Conservation (phyloP, 2,113 vertebrate species). For the Chionodraco myersi region DNA sequence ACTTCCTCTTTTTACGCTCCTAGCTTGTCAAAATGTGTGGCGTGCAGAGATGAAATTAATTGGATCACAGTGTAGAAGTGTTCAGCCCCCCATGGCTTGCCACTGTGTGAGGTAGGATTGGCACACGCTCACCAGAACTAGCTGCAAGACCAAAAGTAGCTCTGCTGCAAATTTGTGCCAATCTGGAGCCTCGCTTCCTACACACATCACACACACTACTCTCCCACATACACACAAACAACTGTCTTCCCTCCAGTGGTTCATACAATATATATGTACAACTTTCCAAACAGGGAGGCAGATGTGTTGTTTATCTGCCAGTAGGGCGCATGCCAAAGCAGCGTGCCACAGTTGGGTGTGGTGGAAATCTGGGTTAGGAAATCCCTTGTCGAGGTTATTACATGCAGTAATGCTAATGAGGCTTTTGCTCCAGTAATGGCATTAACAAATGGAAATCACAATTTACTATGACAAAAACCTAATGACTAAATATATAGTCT, state of each 20-base stretch:
- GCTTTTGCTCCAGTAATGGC: conserved; percentile 62
- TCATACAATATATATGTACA: conserved; percentile 53
- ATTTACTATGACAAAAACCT: conserved; percentile 58
- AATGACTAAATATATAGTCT: conserved; percentile 41
- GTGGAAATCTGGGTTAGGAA: conserved; percentile 73
- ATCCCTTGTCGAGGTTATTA: conserved; percentile 69
- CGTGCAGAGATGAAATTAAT: conserved; percentile 82
- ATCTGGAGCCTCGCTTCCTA: conserved; percentile 43
- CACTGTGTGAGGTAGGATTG: conserved; percentile 56
- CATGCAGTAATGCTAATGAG: conserved; percentile 71
- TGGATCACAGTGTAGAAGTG: conserved; percentile 79
- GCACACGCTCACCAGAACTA: conserved; percentile 47
- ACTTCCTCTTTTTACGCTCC: conserved; percentile 55
- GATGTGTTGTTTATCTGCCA: conserved; percentile 61
- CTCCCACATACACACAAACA: conserved; percentile 7
- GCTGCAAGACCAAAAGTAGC: conserved; percentile 56
- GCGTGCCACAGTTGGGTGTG: conserved; percentile 61
- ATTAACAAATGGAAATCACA: conserved; percentile 56
- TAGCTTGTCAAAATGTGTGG: conserved; percentile 78
- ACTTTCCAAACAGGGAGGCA: conserved; percentile 34
- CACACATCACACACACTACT: neutral
- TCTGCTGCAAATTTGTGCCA: conserved; percentile 50
- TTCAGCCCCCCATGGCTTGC: conserved; percentile 64
- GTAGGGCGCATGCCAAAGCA: conserved; percentile 48
- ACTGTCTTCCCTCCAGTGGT: conserved; percentile 18